phyloP scores from a whole-genome alignment of 2,113 vertebrate species.

The Arenaria interpres region DNA sequence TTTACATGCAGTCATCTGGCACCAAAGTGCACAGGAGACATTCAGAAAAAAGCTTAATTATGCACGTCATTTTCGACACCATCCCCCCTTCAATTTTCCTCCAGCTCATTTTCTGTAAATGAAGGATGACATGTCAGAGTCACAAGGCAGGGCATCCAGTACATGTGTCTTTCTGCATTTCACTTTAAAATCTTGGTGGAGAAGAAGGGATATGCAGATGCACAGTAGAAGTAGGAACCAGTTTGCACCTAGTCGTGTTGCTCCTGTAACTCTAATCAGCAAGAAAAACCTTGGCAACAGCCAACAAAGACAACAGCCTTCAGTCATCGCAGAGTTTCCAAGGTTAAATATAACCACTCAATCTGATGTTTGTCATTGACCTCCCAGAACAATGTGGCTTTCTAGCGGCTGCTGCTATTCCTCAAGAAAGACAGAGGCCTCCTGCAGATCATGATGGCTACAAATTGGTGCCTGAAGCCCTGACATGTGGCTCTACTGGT shows the following conservation, averaged over 20 bases:
- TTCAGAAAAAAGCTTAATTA: conserved; percentile 2
- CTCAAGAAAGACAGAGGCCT: background rate
- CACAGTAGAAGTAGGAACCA: background rate
- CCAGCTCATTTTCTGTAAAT: background rate
- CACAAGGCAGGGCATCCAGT: background rate
- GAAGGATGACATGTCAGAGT: background rate
- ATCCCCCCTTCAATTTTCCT: background rate
- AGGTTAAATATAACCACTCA: conserved; percentile 2
- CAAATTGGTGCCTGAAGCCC: background rate
- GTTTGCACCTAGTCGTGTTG: background rate
- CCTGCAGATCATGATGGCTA: background rate
- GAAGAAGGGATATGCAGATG: background rate
- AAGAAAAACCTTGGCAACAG: conserved; percentile 6
- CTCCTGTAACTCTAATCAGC: background rate
- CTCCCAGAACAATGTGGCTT: background rate
- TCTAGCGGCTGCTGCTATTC: background rate
- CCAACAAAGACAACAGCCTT: background rate
- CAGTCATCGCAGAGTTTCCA: background rate
- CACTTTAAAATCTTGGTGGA: background rate
- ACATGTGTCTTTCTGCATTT: background rate
- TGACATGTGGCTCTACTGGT: background rate
- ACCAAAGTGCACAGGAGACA: background rate
- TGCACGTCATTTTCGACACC: background rate
- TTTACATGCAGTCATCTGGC: background rate
- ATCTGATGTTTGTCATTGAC: background rate